phyloP scores from a whole-genome alignment of 2,888 invertebrate species.

The Onchidella celtica region DNA sequence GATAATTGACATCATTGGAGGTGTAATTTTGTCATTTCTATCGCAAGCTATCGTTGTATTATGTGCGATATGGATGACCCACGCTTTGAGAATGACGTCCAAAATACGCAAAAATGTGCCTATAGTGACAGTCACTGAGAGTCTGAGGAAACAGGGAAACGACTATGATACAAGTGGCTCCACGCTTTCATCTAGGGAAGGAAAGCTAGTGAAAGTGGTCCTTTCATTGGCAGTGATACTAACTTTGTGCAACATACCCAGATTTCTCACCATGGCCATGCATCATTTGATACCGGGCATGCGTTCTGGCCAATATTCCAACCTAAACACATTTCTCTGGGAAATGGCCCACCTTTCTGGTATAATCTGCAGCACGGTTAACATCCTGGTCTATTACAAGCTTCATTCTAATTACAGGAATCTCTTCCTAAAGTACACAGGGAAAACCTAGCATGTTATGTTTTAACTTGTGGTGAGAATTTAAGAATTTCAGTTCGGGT shows the following conservation, averaged over 20 bases:
- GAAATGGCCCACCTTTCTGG: not conserved
- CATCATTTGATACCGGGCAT: not conserved
- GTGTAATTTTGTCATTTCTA: not conserved
- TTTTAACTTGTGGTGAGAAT: not conserved
- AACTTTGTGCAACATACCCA: not conserved
- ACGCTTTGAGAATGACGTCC: too few relatives aligned
- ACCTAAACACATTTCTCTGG: not conserved
- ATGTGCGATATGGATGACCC: slow-evolving; percentile 7
- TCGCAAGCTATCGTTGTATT: not conserved
- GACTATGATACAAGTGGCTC: too few relatives aligned
- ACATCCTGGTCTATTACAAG: not conserved
- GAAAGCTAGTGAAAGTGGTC: not conserved
- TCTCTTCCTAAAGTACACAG: too few relatives aligned
- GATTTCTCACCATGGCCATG: not conserved
- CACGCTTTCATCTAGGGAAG: not conserved
- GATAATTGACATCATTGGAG: not conserved
- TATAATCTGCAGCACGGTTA: not conserved
- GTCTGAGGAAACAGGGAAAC: too few relatives aligned
- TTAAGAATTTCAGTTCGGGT: not conserved
- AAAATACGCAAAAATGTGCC: too few relatives aligned
- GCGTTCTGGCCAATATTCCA: not conserved
- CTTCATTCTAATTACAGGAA: not conserved
- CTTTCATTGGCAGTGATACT: not conserved
- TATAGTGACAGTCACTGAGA: too few relatives aligned
- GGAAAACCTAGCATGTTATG: too few relatives aligned